Base-by-base conservation (phyloP, 2,797 vertebrate species). In the Ceryle rudis region DNA sequence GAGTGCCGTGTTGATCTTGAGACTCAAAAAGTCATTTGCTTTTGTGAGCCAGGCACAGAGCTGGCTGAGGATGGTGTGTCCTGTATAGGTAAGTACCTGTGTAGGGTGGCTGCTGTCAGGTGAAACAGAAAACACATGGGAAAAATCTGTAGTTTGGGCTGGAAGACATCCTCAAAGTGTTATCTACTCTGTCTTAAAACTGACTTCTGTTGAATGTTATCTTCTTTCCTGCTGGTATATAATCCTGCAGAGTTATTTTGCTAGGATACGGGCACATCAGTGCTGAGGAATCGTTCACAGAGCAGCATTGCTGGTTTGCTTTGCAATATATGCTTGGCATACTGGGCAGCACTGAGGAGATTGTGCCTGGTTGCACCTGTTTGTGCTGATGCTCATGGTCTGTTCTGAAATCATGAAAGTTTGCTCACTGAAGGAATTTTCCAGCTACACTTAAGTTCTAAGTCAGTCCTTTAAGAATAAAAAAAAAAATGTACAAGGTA, bases 1-100 rank as follows among this genome's bases (percentile, higher is more conserved):
- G 99, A 99, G 69, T 99, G 99, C 95, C 98, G 98, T 69, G 91
- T 98, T 94, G 98, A 98, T 83, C 96, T 97, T 3, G 98, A 98
- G 44, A 98, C 97, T 84, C 98, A 98, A 58, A 97, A 98, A 62
- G 94, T 98, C 57, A 97, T 99, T 97, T 99, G 99, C 97, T 99
- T 98, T 98, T 99, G 99, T 58, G 99, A 99, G 14, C 97, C 98
- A 6, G 98, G 98, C 79, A 98, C 99, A 3, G 94, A 98, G 74
- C 95, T 99, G 98, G 99, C 98, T 2, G 85, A 98, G 11, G 98
- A 99, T 20, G 97, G 98, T 3, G 98, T 99, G 87, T 99, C 99
- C 96, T 99, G 99, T 97, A 95, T 99, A 93, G 98, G 98, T 98
- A 89, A 98, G 98, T 67, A 97, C 17, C 9, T 17, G 14, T 72